Evolutionary conservation across 2,888 invertebrate genomes (phyloP).

Genomic region (Anoncus sp.): DNA sequence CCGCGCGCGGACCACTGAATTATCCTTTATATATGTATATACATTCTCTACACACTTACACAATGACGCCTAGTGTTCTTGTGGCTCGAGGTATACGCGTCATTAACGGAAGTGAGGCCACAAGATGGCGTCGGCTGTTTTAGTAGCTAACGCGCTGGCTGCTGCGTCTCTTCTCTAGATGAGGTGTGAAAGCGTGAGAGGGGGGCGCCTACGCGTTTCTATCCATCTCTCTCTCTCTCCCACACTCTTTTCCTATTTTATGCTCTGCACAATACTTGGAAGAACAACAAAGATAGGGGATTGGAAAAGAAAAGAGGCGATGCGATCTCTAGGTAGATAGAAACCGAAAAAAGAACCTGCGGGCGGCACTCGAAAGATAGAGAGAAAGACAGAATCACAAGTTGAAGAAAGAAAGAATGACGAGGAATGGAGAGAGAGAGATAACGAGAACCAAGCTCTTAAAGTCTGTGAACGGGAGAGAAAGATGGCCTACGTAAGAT

Average conservation of each 20-base stretch:
- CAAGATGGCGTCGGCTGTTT: slow-evolving; percentile 79
- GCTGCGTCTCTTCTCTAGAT: slow-evolving; percentile 37
- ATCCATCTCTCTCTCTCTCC: slow-evolving; percentile 42
- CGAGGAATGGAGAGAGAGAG: slow-evolving; percentile 58
- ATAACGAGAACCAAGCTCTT: slow-evolving; percentile 62
- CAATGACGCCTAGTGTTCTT: slow-evolving; percentile 25
- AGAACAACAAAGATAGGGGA: slow-evolving; percentile 53
- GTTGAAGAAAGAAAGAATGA: slow-evolving; percentile 28
- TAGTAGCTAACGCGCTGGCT: slow-evolving; percentile 42
- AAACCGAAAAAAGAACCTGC: slow-evolving; percentile 58
- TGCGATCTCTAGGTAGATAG: slow-evolving; percentile 51
- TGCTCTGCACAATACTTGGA: slow-evolving; percentile 44
- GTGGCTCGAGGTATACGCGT: slow-evolving; percentile 71
- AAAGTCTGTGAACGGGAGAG: slow-evolving; percentile 52
- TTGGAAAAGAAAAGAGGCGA: slow-evolving; percentile 55
- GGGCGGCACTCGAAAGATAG: slow-evolving; percentile 53
- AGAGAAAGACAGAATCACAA: slow-evolving; percentile 37
- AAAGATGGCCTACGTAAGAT: slow-evolving; percentile 51
- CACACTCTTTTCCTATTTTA: slow-evolving; percentile 38
- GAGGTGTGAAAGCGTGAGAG: slow-evolving; percentile 64
- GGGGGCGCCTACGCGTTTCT: slow-evolving; percentile 72
- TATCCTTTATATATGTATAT: slow-evolving; percentile 25
- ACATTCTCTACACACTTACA: not conserved
- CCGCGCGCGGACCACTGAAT: slow-evolving; percentile 68
- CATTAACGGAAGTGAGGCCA: slow-evolving; percentile 82